phyloP scores from a whole-genome alignment of 1,140 invertebrate genomes.

The Penaeus chinensis region DNA sequence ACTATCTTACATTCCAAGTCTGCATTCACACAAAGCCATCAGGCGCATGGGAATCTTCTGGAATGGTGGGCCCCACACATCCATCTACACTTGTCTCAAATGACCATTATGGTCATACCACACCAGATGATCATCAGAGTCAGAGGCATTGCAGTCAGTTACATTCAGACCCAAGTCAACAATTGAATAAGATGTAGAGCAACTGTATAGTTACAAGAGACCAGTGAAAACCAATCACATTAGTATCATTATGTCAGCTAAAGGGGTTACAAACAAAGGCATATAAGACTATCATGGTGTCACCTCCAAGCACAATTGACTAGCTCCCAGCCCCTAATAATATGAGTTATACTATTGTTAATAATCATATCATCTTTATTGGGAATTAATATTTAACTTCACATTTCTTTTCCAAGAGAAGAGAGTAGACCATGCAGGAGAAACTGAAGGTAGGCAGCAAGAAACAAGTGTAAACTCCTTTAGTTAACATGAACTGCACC shows the following conservation, averaged over 20 bases:
- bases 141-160: constrained; percentile 31
- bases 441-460: constrained; percentile 39
- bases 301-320: constrained; percentile 52
- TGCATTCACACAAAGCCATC: constrained; percentile 41
- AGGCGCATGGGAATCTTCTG: constrained; percentile 36
- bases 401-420: background rate
- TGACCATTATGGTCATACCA: constrained; percentile 8
- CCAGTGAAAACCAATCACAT: constrained; percentile 43
- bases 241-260: constrained; percentile 35
- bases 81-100: constrained; percentile 25
- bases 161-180: constrained; percentile 28
- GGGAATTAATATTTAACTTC: background rate
- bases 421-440: constrained; percentile 42
- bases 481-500: constrained; percentile 38
- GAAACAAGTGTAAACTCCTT: constrained; percentile 44
- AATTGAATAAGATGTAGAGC: constrained; percentile 26
- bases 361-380: constrained; percentile 32
- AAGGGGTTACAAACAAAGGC: constrained; percentile 38
- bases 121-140: constrained; percentile 26
- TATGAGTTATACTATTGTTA: constrained; percentile 42
- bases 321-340: constrained; percentile 58
- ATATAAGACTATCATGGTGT: constrained; percentile 51
- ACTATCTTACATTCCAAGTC: constrained; percentile 53
- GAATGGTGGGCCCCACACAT: constrained; percentile 49
- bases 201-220: constrained; percentile 2